Evolutionary conservation across 2,888 invertebrate species (phyloP), one percentile per base, ranked within the genome.

Genomic region (Pilophorus perplexus): DNA sequence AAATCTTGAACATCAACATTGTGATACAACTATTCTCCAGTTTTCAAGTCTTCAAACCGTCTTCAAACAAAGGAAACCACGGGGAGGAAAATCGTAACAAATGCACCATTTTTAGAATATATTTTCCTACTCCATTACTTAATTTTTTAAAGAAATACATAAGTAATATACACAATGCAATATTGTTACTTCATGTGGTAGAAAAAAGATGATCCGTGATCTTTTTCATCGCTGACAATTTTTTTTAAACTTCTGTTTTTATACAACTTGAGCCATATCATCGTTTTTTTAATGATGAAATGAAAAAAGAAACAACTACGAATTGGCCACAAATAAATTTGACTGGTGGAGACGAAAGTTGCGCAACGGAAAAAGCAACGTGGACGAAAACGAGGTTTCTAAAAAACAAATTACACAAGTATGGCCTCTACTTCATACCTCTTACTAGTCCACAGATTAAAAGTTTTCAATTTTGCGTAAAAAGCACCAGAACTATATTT

Each of bases 31-130:
- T 62, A 62, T 62, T 62, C 62, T 62, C 62, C 62, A 48, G 28
- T 62, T n/a, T n/a, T n/a, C n/a, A 38, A 48, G 48, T 46, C 48
- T 48, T 62, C 48, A 62, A 62, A 46, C 97, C 98, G 72, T 93
- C 92, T 97, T 93, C 93, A 66, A 28, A 66, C 20, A 59, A 67
- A 69, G 67, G 52, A 67, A 64, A 68, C 40, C 22, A 60, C n/a
- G n/a, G n/a, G n/a, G n/a, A n/a, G n/a, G n/a, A 22, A 40, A 48
- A 50, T 64, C 48, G 64, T 68, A 66, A 67, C 64, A 67, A 69
- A 69, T 67, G 67, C 67, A 67, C 65, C 67, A 67, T 67, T 69
- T 69, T 69, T 69, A 69, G 69, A 69, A 69, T 69, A 69, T 69
- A 67, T 67, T 69, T 67, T 69, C 65, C 69, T 69, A 69, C 69